Percentiles rank a stretch among this genome's conserved stretches.
Conservation (phyloP, 2,797 vertebrate genomes). For the Meda fulgida region DNA sequence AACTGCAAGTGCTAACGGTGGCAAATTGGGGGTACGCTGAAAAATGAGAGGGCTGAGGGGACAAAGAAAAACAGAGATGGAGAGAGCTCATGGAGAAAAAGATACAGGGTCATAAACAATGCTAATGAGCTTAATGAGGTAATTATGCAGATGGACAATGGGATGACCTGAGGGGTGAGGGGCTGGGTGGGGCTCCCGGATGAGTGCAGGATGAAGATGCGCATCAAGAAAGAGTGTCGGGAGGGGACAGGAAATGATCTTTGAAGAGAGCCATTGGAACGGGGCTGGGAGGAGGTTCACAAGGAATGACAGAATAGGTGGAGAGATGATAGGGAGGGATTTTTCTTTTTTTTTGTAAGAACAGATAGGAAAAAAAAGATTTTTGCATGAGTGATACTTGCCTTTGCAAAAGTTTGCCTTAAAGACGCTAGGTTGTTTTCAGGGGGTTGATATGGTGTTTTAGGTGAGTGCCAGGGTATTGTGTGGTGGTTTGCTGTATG, state of each 20-base stretch:
- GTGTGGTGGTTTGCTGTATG: background rate
- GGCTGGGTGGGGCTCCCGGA: slow-evolving; percentile 53
- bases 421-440: background rate
- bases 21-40: slow-evolving; percentile 39
- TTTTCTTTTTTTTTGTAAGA: background rate
- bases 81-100: background rate
- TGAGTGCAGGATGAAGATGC: slow-evolving; percentile 39
- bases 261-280: slow-evolving; percentile 14
- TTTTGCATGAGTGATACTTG: background rate
- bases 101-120: slow-evolving; percentile 47
- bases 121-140: slow-evolving; percentile 71
- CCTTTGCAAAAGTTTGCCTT: background rate
- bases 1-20: slow-evolving; percentile 9
- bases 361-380: background rate
- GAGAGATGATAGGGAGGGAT: slow-evolving; percentile 2
- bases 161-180: slow-evolving; percentile 59
- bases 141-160: slow-evolving; percentile 70
- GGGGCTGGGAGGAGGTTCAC: slow-evolving; percentile 1
- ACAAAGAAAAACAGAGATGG: slow-evolving; percentile 50
- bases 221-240: slow-evolving; percentile 20
- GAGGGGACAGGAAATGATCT: slow-evolving; percentile 26
- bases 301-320: slow-evolving; percentile 17
- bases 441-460: background rate
- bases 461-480: background rate
- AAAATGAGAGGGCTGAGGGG: slow-evolving; percentile 26